Percentiles rank a stretch among this genome's conserved stretches.
phyloP scores from a whole-genome alignment of 2,797 vertebrate species.

The Premnoplex brunnescens region DNA sequence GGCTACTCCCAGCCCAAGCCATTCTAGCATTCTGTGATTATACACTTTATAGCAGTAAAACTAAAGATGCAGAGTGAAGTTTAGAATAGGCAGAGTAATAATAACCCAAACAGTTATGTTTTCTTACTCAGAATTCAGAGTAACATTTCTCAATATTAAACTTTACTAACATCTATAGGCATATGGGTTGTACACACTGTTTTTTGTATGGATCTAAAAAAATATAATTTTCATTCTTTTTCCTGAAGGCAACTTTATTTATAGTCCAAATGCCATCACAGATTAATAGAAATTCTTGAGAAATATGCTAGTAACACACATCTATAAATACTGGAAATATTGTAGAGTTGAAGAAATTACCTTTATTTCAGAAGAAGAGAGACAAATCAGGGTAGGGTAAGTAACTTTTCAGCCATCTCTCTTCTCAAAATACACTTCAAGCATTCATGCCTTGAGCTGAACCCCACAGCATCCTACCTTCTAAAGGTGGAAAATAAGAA shows the following conservation, averaged over 20 bases:
- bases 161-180: background rate
- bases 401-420: background rate
- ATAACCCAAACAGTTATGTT: background rate
- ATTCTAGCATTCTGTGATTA: background rate
- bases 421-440: background rate
- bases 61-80: background rate
- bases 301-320: background rate
- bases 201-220: background rate
- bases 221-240: background rate
- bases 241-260: background rate
- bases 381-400: background rate
- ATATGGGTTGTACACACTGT: background rate
- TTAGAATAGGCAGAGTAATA: background rate
- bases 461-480: background rate
- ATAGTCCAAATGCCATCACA: background rate
- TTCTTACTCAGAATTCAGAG: background rate
- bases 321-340: background rate
- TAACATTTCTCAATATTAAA: background rate
- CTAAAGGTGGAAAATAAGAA: background rate
- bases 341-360: background rate
- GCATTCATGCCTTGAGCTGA: background rate
- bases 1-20: background rate
- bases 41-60: background rate
- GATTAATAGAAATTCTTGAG: background rate
- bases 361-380: background rate